Evolutionary conservation across 2,113 vertebrate genomes (phyloP), one percentile per base, ranked within the genome.

Genomic region (Probosciger aterrimus): DNA sequence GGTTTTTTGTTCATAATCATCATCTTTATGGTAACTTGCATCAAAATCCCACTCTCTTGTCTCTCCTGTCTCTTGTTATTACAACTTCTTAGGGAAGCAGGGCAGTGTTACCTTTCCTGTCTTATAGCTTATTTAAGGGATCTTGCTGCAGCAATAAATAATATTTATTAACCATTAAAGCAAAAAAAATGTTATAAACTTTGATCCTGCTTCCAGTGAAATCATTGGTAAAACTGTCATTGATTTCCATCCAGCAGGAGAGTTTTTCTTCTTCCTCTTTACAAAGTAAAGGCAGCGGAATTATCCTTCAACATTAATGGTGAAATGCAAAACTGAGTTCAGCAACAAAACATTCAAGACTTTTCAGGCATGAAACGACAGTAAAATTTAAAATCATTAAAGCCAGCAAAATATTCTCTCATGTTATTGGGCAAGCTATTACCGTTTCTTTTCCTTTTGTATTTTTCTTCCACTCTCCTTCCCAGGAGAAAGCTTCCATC

Each of bases 91-190:
- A 49, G 41, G 53, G 50, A 11, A 81, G 23, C 44, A 65, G 65
- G 52, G 44, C 43, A 73, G 28, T 25, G 35, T 52, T 70, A 20
- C 69, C 27, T 88, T 60, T 59, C 28, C 57, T 17, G 1, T 49
- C 12, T 75, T 68, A 46, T 28, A 68, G 63, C 28, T 71, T 52
- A 28, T 77, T 94, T 88, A 69, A 82, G 73, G 35, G 68, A 65
- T 68, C 65, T 76, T 57, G 25, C 73, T 73, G 52, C 62, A 88
- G 52, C 69, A 71, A 68, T 82, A 90, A 90, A 92, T 92, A 90
- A 78, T 71, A 71, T 71, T 93, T 96, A 86, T 94, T 78, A 83
- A 75, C 47, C 84, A 71, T 49, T 92, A 95, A 94, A 89, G 55
- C 82, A 81, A 53, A 68, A 83, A 83, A 87, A 90, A 78, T 75